These are phyloP conservation scores for Hirtodrosophila cameraria DNA, from an alignment of 2,888 invertebrate genomes.

Conservation along the genomic window DNA sequence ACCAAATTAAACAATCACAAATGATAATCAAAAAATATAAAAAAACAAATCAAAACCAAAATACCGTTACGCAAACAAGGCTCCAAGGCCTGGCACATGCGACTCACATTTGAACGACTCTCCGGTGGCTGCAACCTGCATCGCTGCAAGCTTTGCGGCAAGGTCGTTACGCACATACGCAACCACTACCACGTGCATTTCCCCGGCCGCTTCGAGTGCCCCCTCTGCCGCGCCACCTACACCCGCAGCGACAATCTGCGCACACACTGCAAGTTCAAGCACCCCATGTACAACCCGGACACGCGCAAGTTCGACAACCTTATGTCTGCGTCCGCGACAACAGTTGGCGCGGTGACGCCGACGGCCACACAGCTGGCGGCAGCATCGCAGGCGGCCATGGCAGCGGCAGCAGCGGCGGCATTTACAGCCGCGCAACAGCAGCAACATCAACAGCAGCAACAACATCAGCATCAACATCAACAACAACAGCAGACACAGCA, in stretches of 20 bases:
- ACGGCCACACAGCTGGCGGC: slow-evolving; percentile 86
- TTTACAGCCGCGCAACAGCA: slow-evolving; percentile 81
- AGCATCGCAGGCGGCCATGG: slow-evolving; percentile 84
- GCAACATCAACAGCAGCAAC: slow-evolving; percentile 79
- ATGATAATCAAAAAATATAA: slow-evolving; percentile 26
- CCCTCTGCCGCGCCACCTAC: slow-evolving; percentile 95
- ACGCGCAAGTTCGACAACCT: slow-evolving; percentile 93
- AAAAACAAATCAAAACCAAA: not conserved
- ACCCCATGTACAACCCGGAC: slow-evolving; percentile 93
- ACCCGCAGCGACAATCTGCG: slow-evolving; percentile 96
- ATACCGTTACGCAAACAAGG: slow-evolving; percentile 83
- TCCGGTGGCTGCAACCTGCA: slow-evolving; percentile 96
- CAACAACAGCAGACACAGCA: slow-evolving; percentile 70
- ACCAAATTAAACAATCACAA: slow-evolving; percentile 37
- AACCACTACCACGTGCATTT: slow-evolving; percentile 97
- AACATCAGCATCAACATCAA: slow-evolving; percentile 76
- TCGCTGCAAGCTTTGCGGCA: slow-evolving; percentile 96
- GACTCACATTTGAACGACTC: slow-evolving; percentile 96
- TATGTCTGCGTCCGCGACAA: slow-evolving; percentile 85
- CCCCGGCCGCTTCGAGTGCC: slow-evolving; percentile 96
- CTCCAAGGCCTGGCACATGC: slow-evolving; percentile 97
- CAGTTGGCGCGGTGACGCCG: slow-evolving; percentile 85
- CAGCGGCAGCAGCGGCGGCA: slow-evolving; percentile 84
- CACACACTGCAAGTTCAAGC: slow-evolving; percentile 96
- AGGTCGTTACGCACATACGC: slow-evolving; percentile 97